phyloP scores from a whole-genome alignment of 30 jellyfish, hydroid and myxozoan genomes.

The Aurelia coerulea region DNA sequence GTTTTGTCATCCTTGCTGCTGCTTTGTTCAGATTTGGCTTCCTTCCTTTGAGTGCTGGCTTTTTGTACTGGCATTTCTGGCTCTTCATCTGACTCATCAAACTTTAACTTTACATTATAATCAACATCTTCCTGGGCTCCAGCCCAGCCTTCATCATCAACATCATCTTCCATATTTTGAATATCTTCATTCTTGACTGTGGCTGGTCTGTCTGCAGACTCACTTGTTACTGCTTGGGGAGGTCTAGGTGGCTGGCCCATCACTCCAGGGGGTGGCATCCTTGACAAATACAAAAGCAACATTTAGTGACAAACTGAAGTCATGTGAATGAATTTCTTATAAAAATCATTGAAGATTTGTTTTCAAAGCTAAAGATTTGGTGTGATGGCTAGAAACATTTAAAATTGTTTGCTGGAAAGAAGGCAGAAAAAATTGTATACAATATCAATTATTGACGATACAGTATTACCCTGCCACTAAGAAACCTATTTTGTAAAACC shows the following conservation, averaged over 20 bases:
- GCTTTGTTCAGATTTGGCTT: constrained; percentile 7
- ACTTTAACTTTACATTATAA: constrained; percentile 84
- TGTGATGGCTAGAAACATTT: no score
- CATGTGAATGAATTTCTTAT: no score
- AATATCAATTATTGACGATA: no score
- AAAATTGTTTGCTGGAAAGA: no score
- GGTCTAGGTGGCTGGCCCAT: constrained; percentile 66
- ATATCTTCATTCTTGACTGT: constrained; percentile 67
- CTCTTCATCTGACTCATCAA: constrained; percentile 95
- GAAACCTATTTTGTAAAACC: no score
- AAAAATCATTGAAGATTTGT: no score
- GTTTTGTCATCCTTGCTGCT: not conserved
- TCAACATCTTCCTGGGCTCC: constrained; percentile 98
- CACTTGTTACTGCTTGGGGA: constrained; percentile 37
- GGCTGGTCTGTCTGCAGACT: constrained; percentile 77
- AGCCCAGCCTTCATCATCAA: constrained; percentile 95
- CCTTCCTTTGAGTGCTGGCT: not conserved
- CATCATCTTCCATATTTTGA: constrained; percentile 61
- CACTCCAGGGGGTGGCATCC: constrained; percentile 85
- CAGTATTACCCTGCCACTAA: no score
- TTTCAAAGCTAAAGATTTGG: no score
- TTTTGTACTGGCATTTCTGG: constrained; percentile 32
- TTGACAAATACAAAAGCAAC: not conserved
- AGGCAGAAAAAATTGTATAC: no score
- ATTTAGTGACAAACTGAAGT: no score